Percentiles rank a stretch among this genome's conserved stretches.
These are phyloP conservation scores for Neotragus pygmaeus DNA, from an alignment of 2,113 vertebrate genomes.

Conservation along the genomic window DNA sequence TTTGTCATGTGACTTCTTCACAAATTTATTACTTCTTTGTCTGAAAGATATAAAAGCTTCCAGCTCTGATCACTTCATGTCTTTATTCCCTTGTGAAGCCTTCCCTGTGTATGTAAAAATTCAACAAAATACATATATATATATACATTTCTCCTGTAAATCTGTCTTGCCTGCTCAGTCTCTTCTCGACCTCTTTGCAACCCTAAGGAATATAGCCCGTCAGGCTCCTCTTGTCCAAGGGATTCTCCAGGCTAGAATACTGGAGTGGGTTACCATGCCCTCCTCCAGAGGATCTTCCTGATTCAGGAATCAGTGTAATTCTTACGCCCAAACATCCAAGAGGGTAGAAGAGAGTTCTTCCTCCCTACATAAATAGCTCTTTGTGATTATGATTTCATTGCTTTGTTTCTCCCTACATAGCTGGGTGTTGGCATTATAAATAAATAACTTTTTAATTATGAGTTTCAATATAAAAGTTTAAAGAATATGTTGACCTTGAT, in stretches of 20 bases:
- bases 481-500: neutral
- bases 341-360: neutral
- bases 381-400: neutral
- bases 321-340: neutral
- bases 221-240: neutral
- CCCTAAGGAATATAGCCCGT: neutral
- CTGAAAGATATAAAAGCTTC: neutral
- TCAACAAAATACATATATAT: neutral
- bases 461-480: conserved; percentile 3
- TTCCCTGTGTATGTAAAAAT: neutral
- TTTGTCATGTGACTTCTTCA: neutral
- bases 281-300: neutral
- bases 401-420: neutral
- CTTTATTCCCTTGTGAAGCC: neutral
- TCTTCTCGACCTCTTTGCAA: rapidly evolving
- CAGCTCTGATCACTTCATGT: neutral
- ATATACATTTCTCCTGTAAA: neutral
- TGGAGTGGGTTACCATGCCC: neutral
- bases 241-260: neutral
- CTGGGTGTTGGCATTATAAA: neutral
- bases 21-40: neutral
- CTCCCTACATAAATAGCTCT: neutral
- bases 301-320: neutral
- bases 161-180: neutral
- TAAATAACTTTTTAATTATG: neutral